Evolutionary conservation across 2,888 invertebrate species (phyloP).

Genomic region (Tetranychus piercei): DNA sequence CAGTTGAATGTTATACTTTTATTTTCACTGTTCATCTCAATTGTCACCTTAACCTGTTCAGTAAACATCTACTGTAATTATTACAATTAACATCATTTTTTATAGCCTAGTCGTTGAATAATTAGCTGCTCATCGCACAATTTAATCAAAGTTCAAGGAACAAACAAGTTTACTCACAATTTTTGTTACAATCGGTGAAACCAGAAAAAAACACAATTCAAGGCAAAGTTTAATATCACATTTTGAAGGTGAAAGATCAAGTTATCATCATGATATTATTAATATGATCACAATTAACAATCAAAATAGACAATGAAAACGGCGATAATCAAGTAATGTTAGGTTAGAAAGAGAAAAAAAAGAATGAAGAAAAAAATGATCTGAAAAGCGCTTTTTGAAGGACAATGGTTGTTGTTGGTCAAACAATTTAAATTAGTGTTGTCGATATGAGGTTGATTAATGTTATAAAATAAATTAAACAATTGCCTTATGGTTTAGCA

Average conservation of each 20-base stretch:
- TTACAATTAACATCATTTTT: background rate
- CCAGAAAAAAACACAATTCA: background rate
- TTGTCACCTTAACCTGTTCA: background rate
- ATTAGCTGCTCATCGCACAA: background rate
- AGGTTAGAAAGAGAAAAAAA: background rate
- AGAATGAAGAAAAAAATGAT: background rate
- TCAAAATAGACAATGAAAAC: background rate
- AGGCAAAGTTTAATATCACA: background rate
- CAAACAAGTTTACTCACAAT: background rate
- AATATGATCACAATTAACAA: background rate
- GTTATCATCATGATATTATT: background rate
- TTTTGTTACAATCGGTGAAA: background rate
- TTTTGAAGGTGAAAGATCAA: background rate
- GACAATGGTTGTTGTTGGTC: background rate
- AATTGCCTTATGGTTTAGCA: too few relatives aligned
- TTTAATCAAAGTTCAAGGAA: background rate
- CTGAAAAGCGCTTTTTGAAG: background rate
- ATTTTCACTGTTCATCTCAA: background rate
- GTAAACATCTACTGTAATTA: background rate
- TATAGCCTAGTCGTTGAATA: background rate
- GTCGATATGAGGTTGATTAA: too few relatives aligned
- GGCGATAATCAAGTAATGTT: background rate
- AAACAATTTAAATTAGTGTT: too few relatives aligned
- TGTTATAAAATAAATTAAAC: too few relatives aligned
- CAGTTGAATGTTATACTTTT: background rate